Evolutionary conservation across 2,113 vertebrate species (phyloP).

Genomic region (Struthio camelus): DNA sequence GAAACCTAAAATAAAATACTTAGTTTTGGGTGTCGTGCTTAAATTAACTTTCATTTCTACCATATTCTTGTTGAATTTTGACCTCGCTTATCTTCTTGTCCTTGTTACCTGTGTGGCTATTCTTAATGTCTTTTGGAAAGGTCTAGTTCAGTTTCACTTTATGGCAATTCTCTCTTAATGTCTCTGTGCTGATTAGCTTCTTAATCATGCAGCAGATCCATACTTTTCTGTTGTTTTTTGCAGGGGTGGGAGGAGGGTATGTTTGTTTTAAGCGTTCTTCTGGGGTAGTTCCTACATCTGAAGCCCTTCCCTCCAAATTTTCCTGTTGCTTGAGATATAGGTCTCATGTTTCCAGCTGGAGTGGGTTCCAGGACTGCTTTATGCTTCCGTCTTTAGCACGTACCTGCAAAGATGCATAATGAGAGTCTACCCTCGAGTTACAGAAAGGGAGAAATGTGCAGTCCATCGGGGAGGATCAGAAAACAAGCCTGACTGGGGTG

Average conservation of each 20-base stretch:
- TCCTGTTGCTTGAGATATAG: neutral
- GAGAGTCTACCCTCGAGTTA: neutral
- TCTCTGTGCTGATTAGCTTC: neutral
- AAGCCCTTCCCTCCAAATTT: neutral
- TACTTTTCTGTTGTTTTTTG: neutral
- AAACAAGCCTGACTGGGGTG: neutral
- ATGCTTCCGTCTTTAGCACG: neutral
- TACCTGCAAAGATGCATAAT: neutral
- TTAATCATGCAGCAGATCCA: neutral
- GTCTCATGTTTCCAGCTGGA: neutral
- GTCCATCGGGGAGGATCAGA: neutral
- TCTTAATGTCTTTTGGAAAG: neutral
- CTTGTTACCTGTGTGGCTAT: neutral
- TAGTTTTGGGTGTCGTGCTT: neutral
- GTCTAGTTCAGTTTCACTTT: neutral
- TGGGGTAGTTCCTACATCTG: neutral
- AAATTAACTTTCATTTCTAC: neutral
- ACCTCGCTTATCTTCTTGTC: neutral
- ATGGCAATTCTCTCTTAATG: neutral
- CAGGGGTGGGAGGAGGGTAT: neutral
- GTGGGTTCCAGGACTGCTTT: neutral
- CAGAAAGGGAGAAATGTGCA: neutral
- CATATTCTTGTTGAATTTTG: neutral
- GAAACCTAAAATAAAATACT: neutral
- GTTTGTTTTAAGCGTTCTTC: constrained; percentile 25